phyloP scores from a whole-genome alignment of 2,797 vertebrate genomes.

The Simalia tracyae region DNA sequence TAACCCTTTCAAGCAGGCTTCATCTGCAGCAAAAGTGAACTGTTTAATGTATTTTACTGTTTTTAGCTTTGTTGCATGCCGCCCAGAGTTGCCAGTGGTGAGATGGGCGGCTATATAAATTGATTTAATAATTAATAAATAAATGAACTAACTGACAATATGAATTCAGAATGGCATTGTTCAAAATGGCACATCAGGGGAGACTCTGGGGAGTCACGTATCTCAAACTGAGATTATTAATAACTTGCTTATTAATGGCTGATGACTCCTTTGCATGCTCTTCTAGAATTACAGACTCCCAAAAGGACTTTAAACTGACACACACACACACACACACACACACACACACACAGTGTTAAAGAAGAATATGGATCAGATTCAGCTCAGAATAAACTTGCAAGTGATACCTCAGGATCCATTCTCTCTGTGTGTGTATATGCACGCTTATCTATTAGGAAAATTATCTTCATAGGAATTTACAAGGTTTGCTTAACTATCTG shows the following conservation, averaged over 20 bases:
- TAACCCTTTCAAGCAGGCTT: conserved; percentile 3
- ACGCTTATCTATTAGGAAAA: neutral
- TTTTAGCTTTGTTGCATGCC: no score
- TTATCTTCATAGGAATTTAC: neutral
- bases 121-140: no score
- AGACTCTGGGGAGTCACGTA: conserved; percentile 52
- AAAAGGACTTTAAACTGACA: conserved; percentile 26
- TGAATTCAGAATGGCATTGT: conserved; percentile 25
- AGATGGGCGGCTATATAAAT: no score
- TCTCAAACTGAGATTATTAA: conserved; percentile 46
- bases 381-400: neutral
- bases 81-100: no score
- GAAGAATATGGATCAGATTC: conserved; percentile 5
- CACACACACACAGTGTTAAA: conserved; percentile 14
- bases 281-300: conserved; percentile 53
- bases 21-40: conserved; percentile 6
- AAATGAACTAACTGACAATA: conserved; percentile 23
- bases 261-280: conserved; percentile 36
- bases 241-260: conserved; percentile 49
- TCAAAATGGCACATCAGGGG: conserved; percentile 43
- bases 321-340: accelerated
- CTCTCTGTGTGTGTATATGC: neutral
- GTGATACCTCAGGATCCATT: neutral
- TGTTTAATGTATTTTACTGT: neutral
- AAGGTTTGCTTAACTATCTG: neutral